Evolutionary conservation across 2,888 invertebrate species (phyloP).

Genomic region (Athrips mouffetella): DNA sequence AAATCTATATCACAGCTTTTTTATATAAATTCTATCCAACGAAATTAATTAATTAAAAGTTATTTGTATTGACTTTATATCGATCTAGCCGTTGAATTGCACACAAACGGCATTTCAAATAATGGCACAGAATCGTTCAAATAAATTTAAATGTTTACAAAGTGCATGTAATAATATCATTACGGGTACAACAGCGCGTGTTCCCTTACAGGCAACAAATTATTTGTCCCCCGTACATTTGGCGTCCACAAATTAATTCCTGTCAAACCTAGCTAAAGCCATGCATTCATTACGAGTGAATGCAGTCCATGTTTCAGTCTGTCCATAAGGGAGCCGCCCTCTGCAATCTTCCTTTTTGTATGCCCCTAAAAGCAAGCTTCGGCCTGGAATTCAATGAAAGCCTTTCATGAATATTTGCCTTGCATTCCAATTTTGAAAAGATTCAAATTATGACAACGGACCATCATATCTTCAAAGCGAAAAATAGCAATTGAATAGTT

Average conservation of each 20-base stretch:
- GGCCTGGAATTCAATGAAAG: conserved; percentile 35
- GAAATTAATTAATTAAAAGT: too few relatives aligned
- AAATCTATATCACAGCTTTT: too few relatives aligned
- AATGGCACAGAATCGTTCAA: not conserved
- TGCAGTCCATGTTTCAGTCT: conserved; percentile 38
- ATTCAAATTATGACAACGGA: conserved; percentile 23
- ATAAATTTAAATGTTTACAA: not conserved
- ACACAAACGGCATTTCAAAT: not conserved
- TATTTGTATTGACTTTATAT: too few relatives aligned
- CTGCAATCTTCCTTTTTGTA: conserved; percentile 39
- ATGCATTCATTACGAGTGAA: conserved; percentile 45
- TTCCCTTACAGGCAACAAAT: conserved; percentile 10
- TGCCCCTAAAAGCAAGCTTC: conserved; percentile 38
- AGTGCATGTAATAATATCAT: not conserved
- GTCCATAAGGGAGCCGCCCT: conserved; percentile 29
- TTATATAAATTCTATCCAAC: too few relatives aligned
- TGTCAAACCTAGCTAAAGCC: conserved; percentile 36
- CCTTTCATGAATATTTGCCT: conserved; percentile 35
- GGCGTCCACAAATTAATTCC: conserved; percentile 39
- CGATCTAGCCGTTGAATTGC: too few relatives aligned
- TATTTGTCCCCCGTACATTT: conserved; percentile 24
- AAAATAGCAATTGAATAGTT: too few relatives aligned
- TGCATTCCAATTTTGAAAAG: conserved; percentile 31
- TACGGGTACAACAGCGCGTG: not conserved
- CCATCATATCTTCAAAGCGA: conserved; percentile 8